Evolutionary conservation across 2,888 invertebrate genomes (phyloP), one percentile per base, ranked within the genome.

Genomic region (Torymus auratus): DNA sequence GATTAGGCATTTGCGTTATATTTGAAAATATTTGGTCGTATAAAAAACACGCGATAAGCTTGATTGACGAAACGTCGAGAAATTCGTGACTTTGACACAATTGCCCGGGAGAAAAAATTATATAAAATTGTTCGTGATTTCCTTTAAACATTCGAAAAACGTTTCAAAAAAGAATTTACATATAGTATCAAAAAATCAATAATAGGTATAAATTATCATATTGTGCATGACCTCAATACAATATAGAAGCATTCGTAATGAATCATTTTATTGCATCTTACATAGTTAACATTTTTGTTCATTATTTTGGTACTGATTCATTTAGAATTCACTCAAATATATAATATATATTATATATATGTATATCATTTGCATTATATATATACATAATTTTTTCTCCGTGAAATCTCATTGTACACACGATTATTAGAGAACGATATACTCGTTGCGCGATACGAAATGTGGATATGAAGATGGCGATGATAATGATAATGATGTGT

Each of bases 391-490:
- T 56, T 67, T 67, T 23, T 76, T 13, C 52, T 11, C 28, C 53
- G 15, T 68, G 53, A 12, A 64, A 13, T 58, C 28, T 71, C 52
- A 53, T 52, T 67, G 52, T 67, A 12, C 12, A 72, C 41, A 78
- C 64, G 17, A 73, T 64, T 17, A 15, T 11, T 74, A 74, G 52
- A 74, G 62, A 74, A 53, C 52, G 56, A 72, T 68, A 41, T 41
- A 77, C 62, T 76, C 62, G 67, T 65, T 55, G 68, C 56, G 61
- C 56, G 58, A 71, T 76, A 52, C 41, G 15, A 69, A 80, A 72
- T 69, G 58, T 72, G 12, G 41, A 64, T 15, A 68, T 52, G 79
- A 79, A 17, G 20, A 58, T 56, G 50, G 7, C 41, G 41, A 41
- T 41, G 41, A 41, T 41, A 41, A 41, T 62, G 53, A 76, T 70